A percentile compares a stretch with the other conserved stretches of the same genome.
phyloP scores from a whole-genome alignment of 2,113 vertebrate genomes.

The Ctenodactylus gundi region DNA sequence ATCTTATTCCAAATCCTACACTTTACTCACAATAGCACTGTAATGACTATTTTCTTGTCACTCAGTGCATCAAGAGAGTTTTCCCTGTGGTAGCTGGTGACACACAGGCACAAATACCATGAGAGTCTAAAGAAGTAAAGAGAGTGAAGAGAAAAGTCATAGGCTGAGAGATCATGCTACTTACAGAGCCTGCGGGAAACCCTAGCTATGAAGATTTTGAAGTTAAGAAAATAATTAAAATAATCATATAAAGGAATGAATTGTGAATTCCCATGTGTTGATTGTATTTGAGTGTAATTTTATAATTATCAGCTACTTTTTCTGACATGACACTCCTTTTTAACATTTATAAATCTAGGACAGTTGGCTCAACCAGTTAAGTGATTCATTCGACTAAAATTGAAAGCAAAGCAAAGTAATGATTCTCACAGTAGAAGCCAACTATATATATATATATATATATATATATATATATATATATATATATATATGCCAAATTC shows the following conservation, averaged over 20 bases:
- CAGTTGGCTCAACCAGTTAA: background rate
- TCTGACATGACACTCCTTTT: background rate
- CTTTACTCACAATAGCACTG: background rate
- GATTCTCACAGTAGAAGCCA: background rate
- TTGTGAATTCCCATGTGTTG: background rate
- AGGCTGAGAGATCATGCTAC: background rate
- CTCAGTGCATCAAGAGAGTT: slow-evolving; percentile 7
- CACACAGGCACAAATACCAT: background rate
- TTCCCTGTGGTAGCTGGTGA: background rate
- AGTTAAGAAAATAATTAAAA: background rate
- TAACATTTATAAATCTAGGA: background rate
- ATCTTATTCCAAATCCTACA: background rate
- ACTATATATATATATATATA: no score
- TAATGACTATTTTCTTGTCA: slow-evolving; percentile 28
- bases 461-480: no score
- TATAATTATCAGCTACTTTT: slow-evolving; percentile 1
- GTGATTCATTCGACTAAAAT: background rate
- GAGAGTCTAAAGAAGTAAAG: background rate
- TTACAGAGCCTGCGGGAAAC: background rate
- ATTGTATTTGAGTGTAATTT: background rate
- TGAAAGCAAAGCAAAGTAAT: background rate
- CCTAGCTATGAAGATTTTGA: background rate
- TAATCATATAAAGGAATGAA: background rate
- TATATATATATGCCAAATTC: no score
- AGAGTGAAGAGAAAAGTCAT: background rate